These are phyloP conservation scores for Cervus canadensis DNA, from an alignment of 2,113 vertebrate genomes.

Conservation along the genomic window DNA sequence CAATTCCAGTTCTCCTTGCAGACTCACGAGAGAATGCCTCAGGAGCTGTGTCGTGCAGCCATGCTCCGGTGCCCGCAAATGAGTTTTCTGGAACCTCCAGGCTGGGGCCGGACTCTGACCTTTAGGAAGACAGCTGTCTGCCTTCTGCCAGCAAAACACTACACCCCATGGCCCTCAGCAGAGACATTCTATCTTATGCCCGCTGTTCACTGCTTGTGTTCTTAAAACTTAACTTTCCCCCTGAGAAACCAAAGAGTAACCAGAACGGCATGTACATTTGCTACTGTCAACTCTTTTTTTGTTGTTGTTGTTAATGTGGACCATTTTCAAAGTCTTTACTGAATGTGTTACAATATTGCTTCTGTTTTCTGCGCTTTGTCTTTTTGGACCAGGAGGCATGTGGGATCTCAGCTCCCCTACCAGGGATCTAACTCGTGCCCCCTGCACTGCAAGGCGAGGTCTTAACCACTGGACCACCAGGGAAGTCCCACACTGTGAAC, in stretches of 20 bases:
- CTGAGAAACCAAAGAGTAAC: background rate
- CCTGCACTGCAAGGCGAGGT: background rate
- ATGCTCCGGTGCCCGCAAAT: background rate
- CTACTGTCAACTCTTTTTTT: background rate
- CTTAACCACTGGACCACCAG: background rate
- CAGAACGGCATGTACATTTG: background rate
- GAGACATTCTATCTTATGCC: background rate
- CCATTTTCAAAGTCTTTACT: background rate
- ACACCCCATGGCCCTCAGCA: background rate
- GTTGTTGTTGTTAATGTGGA: background rate
- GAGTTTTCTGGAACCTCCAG: background rate
- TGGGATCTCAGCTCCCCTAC: background rate
- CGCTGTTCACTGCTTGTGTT: background rate
- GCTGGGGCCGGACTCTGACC: background rate
- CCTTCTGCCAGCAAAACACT: background rate
- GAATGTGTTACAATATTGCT: background rate
- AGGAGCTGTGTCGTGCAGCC: background rate
- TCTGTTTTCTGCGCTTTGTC: background rate
- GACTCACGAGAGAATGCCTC: fast-evolving
- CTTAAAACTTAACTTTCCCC: background rate
- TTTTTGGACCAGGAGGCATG: background rate
- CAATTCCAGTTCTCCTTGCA: background rate
- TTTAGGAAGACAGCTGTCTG: background rate
- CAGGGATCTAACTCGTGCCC: background rate
- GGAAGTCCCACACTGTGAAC: background rate